Evolutionary conservation across 2,797 vertebrate species (phyloP), one percentile per base, ranked within the genome.

Genomic region (Phalloptychus januarius): DNA sequence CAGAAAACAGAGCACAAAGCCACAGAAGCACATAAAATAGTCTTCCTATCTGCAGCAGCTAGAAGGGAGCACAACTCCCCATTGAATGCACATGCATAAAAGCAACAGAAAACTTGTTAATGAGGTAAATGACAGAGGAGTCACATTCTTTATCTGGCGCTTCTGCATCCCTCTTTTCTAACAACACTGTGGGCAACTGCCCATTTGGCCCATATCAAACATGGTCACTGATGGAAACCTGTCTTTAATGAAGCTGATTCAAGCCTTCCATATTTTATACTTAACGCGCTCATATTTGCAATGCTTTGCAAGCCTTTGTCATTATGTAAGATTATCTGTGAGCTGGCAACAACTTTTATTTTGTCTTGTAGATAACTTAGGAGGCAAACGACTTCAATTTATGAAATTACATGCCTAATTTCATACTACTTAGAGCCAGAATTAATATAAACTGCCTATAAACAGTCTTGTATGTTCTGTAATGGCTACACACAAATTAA

Each of bases 371-470:
- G 79, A 91, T 86, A 89, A 87, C 73, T 79, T 91, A 81, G 84
- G 79, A 81, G 70, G 56, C 75, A 85, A 85, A 80, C 82, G 50
- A 77, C 67, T 58, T 61, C 75, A 79, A 82, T 85, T 86, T 81
- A 80, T 86, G 65, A 77, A 88, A 88, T 90, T 82, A 89, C 86
- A 91, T 87, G 87, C 80, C 88, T 83, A 76, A 86, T 87, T 89
- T 85, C 77, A 87, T 82, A 67, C 56, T 79, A 71, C 77, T 84
- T 79, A 67, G 75, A 87, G 78, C 84, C 58, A 65, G 85, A 83
- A 85, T 83, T 54, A 85, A 83, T 79, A 76, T 80, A 85, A 85
- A 85, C 84, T 72, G 73, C 84, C 74, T 70, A 70, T 70, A 45
- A 70, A 70, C 67, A 44, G 67, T 44, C 67, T 76, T 74, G 79